A percentile compares a stretch with the other conserved stretches of the same genome.
These are phyloP conservation scores for Etheostoma spectabile DNA, from an alignment of 2,113 vertebrate genomes.

Conservation along the genomic window DNA sequence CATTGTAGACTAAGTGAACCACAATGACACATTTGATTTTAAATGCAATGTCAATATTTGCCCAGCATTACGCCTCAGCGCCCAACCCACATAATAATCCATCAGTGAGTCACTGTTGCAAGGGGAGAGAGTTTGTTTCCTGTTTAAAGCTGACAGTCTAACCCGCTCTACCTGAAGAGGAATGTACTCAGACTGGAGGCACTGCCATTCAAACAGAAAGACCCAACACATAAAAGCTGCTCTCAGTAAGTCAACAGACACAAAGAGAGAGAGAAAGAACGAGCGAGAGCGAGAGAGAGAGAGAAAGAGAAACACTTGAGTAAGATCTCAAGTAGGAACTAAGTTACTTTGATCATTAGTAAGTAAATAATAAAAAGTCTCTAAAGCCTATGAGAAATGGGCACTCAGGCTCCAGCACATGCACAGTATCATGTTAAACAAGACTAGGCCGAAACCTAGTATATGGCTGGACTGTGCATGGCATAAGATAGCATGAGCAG, in stretches of 20 bases:
- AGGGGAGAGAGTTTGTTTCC: background rate
- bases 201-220: conserved; percentile 34
- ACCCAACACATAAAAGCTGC: background rate
- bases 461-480: background rate
- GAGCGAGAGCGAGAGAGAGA: background rate
- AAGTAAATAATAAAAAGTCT: no score
- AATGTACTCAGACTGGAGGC: conserved; percentile 76
- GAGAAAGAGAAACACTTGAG: background rate
- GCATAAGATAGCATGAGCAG: background rate
- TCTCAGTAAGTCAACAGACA: background rate
- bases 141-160: background rate
- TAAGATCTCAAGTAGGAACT: background rate
- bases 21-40: background rate
- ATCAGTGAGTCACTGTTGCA: conserved; percentile 8
- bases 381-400: background rate
- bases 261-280: background rate
- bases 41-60: conserved; percentile 38
- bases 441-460: background rate
- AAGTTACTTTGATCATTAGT: background rate
- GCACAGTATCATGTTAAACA: background rate
- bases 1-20: background rate
- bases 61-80: background rate
- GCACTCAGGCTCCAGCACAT: background rate
- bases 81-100: background rate
- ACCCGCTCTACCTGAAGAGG: conserved; percentile 53